phyloP scores from a whole-genome alignment of 1,140 invertebrate species.

The Chymomyza costata region DNA sequence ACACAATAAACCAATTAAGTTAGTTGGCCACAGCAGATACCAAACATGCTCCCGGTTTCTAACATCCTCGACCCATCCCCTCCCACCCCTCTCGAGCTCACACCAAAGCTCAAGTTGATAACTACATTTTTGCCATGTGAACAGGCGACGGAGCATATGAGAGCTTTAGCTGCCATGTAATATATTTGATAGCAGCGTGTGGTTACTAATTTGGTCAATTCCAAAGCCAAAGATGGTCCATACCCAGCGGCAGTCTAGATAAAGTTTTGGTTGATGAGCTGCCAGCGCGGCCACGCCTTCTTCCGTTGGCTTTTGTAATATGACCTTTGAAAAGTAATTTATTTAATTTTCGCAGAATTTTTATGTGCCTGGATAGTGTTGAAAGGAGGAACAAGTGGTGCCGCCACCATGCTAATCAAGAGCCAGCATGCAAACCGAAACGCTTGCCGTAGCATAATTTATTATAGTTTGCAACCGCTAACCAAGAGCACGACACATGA shows the following conservation, averaged over 20 bases:
- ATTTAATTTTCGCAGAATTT: conserved; percentile 48
- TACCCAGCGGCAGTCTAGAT: too few relatives aligned
- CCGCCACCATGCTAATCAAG: conserved; percentile 61
- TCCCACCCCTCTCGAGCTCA: too few relatives aligned
- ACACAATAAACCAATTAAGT: conserved; percentile 54
- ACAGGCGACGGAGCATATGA: not conserved
- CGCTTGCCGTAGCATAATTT: conserved; percentile 63
- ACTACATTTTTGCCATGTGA: conserved; percentile 40
- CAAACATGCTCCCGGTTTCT: too few relatives aligned
- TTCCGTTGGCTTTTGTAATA: conserved; percentile 7
- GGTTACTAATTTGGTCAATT: conserved; percentile 41
- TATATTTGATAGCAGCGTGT: conserved; percentile 3
- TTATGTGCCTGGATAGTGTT: conserved; percentile 2
- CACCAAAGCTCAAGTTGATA: conserved; percentile 51
- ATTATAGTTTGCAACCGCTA: conserved; percentile 67
- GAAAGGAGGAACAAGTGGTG: not conserved
- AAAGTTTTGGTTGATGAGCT: too few relatives aligned
- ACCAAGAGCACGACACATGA: conserved; percentile 45
- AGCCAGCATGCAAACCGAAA: conserved; percentile 27
- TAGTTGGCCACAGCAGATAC: conserved; percentile 22
- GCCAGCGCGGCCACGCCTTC: not conserved
- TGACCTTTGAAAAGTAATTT: conserved; percentile 41
- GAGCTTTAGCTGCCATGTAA: too few relatives aligned
- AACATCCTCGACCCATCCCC: too few relatives aligned
- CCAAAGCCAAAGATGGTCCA: not conserved